Evolutionary conservation across 2,113 vertebrate genomes (phyloP).

Genomic region (Thamnophis sirtalis): DNA sequence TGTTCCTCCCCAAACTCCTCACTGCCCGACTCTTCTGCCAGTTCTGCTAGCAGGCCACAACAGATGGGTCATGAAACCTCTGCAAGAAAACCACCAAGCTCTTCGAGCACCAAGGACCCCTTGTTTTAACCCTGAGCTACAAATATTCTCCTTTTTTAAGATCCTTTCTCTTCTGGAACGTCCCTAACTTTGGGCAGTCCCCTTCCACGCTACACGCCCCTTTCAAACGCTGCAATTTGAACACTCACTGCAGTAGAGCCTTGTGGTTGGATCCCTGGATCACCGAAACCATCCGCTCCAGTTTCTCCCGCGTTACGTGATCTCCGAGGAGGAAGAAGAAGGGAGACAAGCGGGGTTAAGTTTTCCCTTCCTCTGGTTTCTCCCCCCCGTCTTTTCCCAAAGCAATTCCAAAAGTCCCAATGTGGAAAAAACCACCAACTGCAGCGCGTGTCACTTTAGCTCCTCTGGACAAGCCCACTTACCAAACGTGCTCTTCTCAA

Average conservation of each 20-base stretch:
- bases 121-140: too few relatives aligned
- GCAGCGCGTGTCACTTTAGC: background rate
- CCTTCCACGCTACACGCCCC: background rate
- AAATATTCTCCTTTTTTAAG: too few relatives aligned
- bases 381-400: background rate
- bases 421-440: background rate
- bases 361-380: background rate
- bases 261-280: conserved; percentile 91
- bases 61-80: too few relatives aligned
- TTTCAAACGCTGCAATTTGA: accelerated
- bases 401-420: background rate
- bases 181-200: background rate
- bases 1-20: too few relatives aligned
- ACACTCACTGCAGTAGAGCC: conserved; percentile 80
- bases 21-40: too few relatives aligned
- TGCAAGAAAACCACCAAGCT: too few relatives aligned
- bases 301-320: conserved; percentile 86
- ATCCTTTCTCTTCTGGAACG: background rate
- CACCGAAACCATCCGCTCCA: conserved; percentile 84
- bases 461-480: conserved; percentile 10
- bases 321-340: conserved; percentile 63
- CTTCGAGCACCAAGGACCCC: too few relatives aligned
- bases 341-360: background rate
- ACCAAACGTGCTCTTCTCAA: conserved; percentile 91
- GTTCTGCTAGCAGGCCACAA: too few relatives aligned